phyloP scores from a whole-genome alignment of 1,140 invertebrate species.

The Acromyrmex echinatior region DNA sequence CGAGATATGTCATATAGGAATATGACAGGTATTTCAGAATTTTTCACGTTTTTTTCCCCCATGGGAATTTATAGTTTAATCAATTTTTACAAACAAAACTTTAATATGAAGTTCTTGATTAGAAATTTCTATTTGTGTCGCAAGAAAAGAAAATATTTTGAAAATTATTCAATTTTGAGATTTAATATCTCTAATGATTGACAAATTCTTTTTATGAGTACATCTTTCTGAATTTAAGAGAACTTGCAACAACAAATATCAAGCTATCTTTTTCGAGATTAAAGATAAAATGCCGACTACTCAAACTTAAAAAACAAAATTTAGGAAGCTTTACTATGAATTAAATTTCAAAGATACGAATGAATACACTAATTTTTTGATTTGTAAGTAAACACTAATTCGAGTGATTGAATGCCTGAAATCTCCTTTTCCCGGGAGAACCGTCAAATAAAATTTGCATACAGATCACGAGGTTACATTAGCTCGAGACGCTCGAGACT shows the following conservation, averaged over 20 bases:
- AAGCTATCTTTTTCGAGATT: background rate
- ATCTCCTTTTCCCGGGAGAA: background rate
- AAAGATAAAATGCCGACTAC: background rate
- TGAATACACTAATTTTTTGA: background rate
- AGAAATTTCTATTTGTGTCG: background rate
- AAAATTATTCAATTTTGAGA: background rate
- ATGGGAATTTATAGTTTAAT: background rate
- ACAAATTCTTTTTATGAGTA: background rate
- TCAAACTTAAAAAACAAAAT: background rate
- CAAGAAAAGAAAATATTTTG: background rate
- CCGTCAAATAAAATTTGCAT: conserved; percentile 42
- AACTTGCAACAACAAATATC: no score
- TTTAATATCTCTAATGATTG: background rate
- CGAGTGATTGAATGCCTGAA: background rate
- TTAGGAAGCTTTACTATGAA: background rate
- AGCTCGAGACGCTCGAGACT: background rate
- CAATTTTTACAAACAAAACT: background rate
- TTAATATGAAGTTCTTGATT: background rate
- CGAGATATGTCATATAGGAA: background rate
- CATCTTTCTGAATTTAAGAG: no score
- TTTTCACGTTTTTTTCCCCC: background rate
- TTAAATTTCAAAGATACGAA: background rate
- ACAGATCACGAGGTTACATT: conserved; percentile 5
- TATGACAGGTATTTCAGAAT: background rate
- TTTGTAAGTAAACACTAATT: background rate